Conservation (phyloP, 2,888 invertebrate genomes). For the Clunio marinus region DNA sequence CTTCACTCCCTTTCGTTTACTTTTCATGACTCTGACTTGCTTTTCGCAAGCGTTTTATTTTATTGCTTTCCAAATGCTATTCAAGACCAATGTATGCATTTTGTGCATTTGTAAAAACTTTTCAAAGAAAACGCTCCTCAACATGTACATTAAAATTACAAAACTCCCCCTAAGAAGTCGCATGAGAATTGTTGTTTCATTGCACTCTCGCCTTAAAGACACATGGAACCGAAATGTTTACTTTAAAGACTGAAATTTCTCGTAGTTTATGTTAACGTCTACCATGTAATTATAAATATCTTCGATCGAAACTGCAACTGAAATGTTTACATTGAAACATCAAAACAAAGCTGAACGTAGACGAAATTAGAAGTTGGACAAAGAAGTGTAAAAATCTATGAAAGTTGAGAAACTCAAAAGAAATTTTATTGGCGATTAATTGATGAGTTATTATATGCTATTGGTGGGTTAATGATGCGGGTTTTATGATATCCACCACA, state of each 20-base stretch:
- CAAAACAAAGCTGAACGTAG: not conserved
- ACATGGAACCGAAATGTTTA: not conserved
- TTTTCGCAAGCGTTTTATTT: not conserved
- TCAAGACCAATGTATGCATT: not conserved
- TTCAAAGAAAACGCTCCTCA: not conserved
- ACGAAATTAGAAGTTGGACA: not conserved
- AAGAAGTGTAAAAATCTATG: no score
- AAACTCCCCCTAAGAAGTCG: not conserved
- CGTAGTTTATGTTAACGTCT: not conserved
- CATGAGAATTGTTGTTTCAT: not conserved
- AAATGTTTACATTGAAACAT: constrained; percentile 6
- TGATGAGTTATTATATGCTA: not conserved
- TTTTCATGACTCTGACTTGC: not conserved
- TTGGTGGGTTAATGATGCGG: not conserved
- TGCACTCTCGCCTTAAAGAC: not conserved
- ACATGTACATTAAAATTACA: not conserved
- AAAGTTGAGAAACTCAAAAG: constrained; percentile 7
- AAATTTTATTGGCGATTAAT: constrained; percentile 7
- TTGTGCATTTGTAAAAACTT: not conserved
- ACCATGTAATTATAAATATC: constrained; percentile 7
- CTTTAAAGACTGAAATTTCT: not conserved
- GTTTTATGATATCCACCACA: not conserved
- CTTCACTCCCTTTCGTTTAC: not conserved
- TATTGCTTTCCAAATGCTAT: not conserved
- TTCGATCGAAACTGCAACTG: not conserved